Evolutionary conservation across 2,113 vertebrate species (phyloP).

Genomic region (Phocoena phocoena): DNA sequence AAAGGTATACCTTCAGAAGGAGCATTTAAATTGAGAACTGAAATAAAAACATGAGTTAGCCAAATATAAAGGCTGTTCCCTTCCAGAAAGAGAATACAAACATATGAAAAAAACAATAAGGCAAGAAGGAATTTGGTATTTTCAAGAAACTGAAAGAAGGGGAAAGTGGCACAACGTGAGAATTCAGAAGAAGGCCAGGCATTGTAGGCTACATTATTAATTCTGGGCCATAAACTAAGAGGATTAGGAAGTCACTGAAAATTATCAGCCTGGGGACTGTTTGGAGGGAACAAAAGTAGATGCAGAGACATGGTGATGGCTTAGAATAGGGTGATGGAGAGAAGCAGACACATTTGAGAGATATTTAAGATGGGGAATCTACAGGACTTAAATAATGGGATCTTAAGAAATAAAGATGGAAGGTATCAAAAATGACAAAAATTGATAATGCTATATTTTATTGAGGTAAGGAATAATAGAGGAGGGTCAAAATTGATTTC

Average conservation of each 20-base stretch:
- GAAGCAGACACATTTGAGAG: not conserved
- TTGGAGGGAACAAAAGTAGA: not conserved
- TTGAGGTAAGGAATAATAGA: not conserved
- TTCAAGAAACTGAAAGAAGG: not conserved
- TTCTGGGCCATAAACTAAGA: constrained; percentile 4
- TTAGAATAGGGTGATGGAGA: not conserved
- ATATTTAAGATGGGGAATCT: not conserved
- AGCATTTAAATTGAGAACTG: not conserved
- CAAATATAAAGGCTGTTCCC: not conserved
- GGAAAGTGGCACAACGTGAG: not conserved
- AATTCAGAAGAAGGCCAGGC: not conserved
- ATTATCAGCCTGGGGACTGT: not conserved
- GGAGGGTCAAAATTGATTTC: not conserved
- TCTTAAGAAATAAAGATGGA: not conserved
- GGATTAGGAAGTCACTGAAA: not conserved
- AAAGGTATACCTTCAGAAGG: not conserved
- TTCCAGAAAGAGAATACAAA: not conserved
- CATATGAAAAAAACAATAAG: not conserved
- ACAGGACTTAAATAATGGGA: not conserved
- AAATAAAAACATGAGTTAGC: not conserved
- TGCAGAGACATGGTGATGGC: not conserved
- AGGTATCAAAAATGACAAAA: constrained; percentile 22
- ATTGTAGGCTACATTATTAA: not conserved
- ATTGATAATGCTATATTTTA: not conserved
- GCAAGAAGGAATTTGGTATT: not conserved